phyloP scores from a whole-genome alignment of 2,888 invertebrate species.

The Cistogaster globosa region DNA sequence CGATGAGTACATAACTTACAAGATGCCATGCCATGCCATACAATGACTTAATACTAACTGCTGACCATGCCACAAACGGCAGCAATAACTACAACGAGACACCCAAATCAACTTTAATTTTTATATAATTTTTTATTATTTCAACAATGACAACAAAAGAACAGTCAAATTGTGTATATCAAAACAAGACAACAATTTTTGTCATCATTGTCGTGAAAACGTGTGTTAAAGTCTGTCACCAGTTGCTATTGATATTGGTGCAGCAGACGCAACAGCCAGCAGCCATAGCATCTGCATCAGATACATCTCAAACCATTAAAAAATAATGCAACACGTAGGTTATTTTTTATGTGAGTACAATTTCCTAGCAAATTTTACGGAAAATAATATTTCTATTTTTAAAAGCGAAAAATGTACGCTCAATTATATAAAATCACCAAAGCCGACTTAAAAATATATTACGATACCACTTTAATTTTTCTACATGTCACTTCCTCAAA shows the following conservation, averaged over 20 bases:
- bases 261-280: slow-evolving; percentile 29
- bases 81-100: slow-evolving; percentile 42
- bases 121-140: slow-evolving; percentile 37
- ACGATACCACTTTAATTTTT: too few relatives aligned
- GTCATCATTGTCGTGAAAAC: slow-evolving; percentile 78
- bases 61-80: slow-evolving; percentile 64
- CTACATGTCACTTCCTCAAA: too few relatives aligned
- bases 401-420: slow-evolving; percentile 30
- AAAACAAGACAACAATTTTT: slow-evolving; percentile 63
- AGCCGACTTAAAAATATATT: too few relatives aligned
- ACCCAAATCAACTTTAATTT: slow-evolving; percentile 66
- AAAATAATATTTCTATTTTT: slow-evolving; percentile 49
- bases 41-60: slow-evolving; percentile 63
- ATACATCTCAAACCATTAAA: background rate
- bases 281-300: slow-evolving; percentile 38
- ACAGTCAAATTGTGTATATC: slow-evolving; percentile 68
- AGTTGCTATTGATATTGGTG: slow-evolving; percentile 72
- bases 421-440: too few relatives aligned
- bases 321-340: background rate
- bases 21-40: slow-evolving; percentile 60
- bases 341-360: slow-evolving; percentile 39
- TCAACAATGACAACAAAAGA: slow-evolving; percentile 14
- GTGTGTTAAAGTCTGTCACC: slow-evolving; percentile 79
- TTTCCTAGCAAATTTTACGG: slow-evolving; percentile 42
- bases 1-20: slow-evolving; percentile 64